phyloP scores from a whole-genome alignment of 2,888 invertebrate genomes.

The Noctua janthina region DNA sequence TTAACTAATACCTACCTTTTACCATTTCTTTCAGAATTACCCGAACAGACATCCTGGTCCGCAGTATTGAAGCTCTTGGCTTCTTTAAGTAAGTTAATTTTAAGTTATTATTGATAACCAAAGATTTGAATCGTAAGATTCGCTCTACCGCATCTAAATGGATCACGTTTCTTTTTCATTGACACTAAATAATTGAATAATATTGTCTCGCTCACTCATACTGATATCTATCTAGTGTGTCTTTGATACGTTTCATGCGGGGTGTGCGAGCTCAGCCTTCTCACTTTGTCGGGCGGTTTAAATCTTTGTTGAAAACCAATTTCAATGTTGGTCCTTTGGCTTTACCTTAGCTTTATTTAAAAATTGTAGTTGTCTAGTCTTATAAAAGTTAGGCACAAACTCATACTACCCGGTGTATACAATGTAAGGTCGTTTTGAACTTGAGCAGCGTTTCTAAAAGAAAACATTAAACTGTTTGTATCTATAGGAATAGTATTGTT shows the following conservation, averaged over 20 bases:
- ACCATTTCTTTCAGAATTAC: conserved; percentile 45
- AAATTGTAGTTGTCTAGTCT: background rate
- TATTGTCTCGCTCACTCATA: background rate
- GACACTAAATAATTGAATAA: background rate
- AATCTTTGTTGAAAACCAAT: conserved; percentile 2
- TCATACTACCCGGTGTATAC: background rate
- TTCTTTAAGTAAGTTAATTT: conserved; percentile 47
- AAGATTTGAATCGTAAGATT: background rate
- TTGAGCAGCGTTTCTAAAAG: background rate
- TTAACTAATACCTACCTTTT: conserved; percentile 15
- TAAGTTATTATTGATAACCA: conserved; percentile 27
- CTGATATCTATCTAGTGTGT: background rate
- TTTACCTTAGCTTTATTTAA: conserved; percentile 35
- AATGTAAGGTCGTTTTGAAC: conserved; percentile 23
- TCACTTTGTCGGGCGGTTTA: background rate
- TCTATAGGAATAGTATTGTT: too few species aligned
- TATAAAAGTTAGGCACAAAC: background rate
- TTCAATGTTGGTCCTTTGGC: background rate
- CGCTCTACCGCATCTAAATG: background rate
- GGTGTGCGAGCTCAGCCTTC: background rate
- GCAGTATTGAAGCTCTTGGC: conserved; percentile 42
- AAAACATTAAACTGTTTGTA: background rate
- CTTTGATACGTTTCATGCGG: background rate
- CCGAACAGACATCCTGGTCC: conserved; percentile 39
- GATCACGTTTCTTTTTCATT: background rate